Base-by-base conservation (phyloP, 2,888 invertebrate species). In the Melinaea marsaeus region DNA sequence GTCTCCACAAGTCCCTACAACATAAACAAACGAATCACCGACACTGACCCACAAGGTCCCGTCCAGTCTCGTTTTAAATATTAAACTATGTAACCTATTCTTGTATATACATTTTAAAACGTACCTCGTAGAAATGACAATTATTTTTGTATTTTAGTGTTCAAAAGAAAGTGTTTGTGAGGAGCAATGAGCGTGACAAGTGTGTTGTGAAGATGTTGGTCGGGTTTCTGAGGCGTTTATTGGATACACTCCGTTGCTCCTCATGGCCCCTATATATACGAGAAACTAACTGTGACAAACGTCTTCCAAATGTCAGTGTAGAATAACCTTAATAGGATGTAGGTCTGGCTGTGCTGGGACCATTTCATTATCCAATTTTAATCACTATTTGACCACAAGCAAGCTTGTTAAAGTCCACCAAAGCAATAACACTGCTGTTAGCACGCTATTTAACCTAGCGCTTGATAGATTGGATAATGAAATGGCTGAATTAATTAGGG, bases 101-200 rank as follows among this genome's bases (percentile, higher is more conserved):
- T 48, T 22, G 6, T n/a, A 51, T 58, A 6, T 58, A 55, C 55
- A 46, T 61, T 5, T 48, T 5, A 55, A 59, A 42, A 62, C 56
- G 47, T 33, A 48, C 57, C n/a, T 55, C 55, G 47, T 51, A 62
- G 60, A 54, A 63, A 64, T 62, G 68, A 64, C 68, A 68, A 63
- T 63, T 65, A 58, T 56, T 59, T 60, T 42, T 64, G 57, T 46
- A 58, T 63, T 63, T 63, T 85, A 79, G 83, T 79, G 81, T 84
- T 81, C 79, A 83, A 83, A 88, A 86, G 88, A 88, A 90, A 90
- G 88, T 89, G 86, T 77, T 79, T 74, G 77, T 76, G 78, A 75
- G 77, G 77, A 77, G 74, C 82, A 81, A 72, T 74, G 69, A 86
- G 84, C 86, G 84, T 88, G 84, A 86, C 86, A 72, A 72, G 74